Conservation (phyloP, 2,113 vertebrate species). For the Poeciliopsis retropinna region DNA sequence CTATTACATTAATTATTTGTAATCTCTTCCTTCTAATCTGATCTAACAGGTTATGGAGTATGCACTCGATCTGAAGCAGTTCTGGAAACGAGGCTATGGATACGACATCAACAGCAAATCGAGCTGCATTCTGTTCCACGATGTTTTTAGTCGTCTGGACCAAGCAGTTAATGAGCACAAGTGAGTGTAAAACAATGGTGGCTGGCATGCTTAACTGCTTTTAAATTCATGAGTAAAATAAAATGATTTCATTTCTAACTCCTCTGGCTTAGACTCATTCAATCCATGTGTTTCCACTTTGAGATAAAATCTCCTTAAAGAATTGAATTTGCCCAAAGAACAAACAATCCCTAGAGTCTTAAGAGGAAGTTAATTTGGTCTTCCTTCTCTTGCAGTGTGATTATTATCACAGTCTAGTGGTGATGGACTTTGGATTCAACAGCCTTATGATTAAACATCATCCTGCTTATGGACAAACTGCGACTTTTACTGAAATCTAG, state of each 20-base stretch:
- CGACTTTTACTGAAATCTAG: neutral
- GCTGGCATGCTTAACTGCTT: neutral
- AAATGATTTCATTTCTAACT: neutral
- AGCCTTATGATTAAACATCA: neutral
- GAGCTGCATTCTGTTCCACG: constrained; percentile 92
- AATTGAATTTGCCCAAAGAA: neutral
- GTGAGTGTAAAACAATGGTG: constrained; percentile 69
- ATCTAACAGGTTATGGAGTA: constrained; percentile 89
- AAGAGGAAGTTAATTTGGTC: neutral
- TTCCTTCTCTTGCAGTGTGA: neutral
- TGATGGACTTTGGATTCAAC: neutral
- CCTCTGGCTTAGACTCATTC: no score
- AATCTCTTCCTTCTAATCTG: neutral
- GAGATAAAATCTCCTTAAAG: neutral
- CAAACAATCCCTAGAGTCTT: neutral
- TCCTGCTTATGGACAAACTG: neutral
- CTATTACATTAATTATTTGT: neutral
- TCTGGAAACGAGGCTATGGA: constrained; percentile 94
- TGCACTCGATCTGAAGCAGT: constrained; percentile 92
- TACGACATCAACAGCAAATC: constrained; percentile 92
- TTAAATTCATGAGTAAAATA: neutral
- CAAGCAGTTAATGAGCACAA: constrained; percentile 80
- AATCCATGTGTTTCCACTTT: neutral
- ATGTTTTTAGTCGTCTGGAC: constrained; percentile 89
- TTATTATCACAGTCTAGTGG: neutral